A percentile compares a stretch with the other conserved stretches of the same genome.
These are phyloP conservation scores for Virgularia gustaviana DNA, from an alignment of 92 coral and sea anemone genomes.

Conservation along the genomic window DNA sequence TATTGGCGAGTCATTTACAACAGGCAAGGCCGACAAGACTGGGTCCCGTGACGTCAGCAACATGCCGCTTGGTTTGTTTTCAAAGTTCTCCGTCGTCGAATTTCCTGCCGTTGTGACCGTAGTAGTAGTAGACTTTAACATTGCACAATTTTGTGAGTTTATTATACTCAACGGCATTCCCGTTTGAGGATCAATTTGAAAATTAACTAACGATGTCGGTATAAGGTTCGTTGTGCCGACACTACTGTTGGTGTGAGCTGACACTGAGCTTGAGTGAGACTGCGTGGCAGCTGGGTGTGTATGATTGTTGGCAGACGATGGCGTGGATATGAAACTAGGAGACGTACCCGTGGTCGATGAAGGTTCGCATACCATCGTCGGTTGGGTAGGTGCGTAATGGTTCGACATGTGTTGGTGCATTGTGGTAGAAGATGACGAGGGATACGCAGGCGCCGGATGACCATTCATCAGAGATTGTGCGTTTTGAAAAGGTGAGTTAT, in stretches of 20 bases:
- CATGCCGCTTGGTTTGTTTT: conserved; percentile 26
- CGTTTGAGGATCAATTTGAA: conserved; percentile 36
- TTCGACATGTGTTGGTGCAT: background rate
- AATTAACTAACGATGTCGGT: conserved; percentile 26
- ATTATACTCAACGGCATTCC: conserved; percentile 36
- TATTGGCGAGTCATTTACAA: conserved; percentile 9
- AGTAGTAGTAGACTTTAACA: conserved; percentile 14
- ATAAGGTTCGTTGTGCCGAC: too few species aligned
- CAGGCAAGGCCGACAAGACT: conserved; percentile 16
- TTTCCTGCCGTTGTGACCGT: background rate
- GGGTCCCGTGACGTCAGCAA: conserved; percentile 30
- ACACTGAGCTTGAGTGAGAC: background rate
- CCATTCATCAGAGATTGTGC: background rate
- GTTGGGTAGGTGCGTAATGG: background rate
- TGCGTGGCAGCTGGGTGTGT: conserved; percentile 7
- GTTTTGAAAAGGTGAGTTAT: conserved; percentile 4
- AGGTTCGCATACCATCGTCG: background rate
- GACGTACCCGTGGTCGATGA: conserved; percentile 17
- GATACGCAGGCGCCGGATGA: background rate
- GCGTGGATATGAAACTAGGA: background rate
- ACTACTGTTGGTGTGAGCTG: too few species aligned
- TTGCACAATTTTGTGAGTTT: conserved; percentile 15
- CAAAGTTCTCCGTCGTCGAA: conserved; percentile 19
- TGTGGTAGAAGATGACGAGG: background rate
- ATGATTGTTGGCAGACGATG: background rate